Evolutionary conservation across 2,113 vertebrate genomes (phyloP), one percentile per base, ranked within the genome.

Genomic region (Chaenocephalus aceratus): DNA sequence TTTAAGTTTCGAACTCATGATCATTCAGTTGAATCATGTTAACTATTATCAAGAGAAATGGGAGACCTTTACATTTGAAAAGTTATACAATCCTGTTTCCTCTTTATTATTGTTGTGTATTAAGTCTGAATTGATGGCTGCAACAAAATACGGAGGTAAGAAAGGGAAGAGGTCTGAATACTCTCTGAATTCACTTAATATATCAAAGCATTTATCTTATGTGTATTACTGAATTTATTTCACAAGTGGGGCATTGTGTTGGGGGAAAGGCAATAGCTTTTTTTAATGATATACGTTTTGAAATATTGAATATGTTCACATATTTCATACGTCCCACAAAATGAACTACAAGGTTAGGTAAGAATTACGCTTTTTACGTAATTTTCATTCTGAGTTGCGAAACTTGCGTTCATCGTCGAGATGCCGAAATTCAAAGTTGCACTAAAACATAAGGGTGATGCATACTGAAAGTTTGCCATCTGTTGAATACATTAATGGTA

Each of bases 391-490:
- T 41, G 30, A 30, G 30, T 41, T 41, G 36, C 36, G 5, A n/a
- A 52, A 41, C 41, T 64, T 77, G 2, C 21, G 1, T 77, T 72
- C 54, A 72, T 1, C 23, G 26, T 60, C 68, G 77, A 3, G 2
- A 18, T 53, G 48, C 48, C 11, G 34, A 21, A 41, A 44, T 68
- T 54, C 16, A 6, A 23, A 45, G 2, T 12, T 10, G 4, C 30
- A 30, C 30, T 30, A 5, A n/a, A 61, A 44, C 10, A 61, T 18
- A 14, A 1, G 4, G 34, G 44, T 23, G 52, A 9, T 12, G 2
- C 23, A 36, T 36, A 10, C 5, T n/a, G 16, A n/a, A 36, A 36
- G 21, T 21, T 21, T 21, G 21, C 15, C 3, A 45, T 21, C 5
- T 36, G 30, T 56, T 41, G 6, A 7, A 41, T 41, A 41, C 5